Evolutionary conservation across 1,140 invertebrate species (phyloP), one percentile per base, ranked within the genome.

Genomic region (Himalopsyche phryganea): DNA sequence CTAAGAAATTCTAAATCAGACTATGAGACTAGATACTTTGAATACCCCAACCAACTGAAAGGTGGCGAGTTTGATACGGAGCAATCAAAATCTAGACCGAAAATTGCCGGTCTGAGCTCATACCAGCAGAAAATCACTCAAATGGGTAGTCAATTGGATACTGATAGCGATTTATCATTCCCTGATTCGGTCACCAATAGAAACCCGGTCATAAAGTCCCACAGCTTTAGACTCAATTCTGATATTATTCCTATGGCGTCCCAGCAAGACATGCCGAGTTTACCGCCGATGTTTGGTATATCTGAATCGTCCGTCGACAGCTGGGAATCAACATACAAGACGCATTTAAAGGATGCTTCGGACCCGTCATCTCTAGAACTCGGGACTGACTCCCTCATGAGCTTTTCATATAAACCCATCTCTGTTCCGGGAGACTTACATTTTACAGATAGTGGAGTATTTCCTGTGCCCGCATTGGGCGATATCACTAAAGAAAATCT

Each of bases 201-300:
- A 50, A 81, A 78, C 65, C 77, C 79, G 15, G 78, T 85, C 33
- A 77, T 82, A 14, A 86, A 86, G 67, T 84, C 84, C 5, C 81
- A 84, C 47, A 86, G 84, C 67, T 86, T 86, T 65, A 79, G 83
- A 58, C 77, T 78, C 50, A 80, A 80, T 28, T 77, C 77, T 20
- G 78, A 81, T 64, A 68, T 69, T 9, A 68, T 72, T 20, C 73
- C 74, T 1, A 72, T 75, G 18, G 71, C 70, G 48, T 75, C 73
- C 6, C 54, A 57, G 5, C 75, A 77, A 52, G 76, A 78, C 44
- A 71, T 77, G 73, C 76, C 76, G 9, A 78, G 76, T 68, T 63
- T 78, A 32, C 76, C 76, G 14, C 72, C 76, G 15, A 75, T 77
- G n/a, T 73, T 77, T 13, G 76, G 76, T 45, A 76, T 77, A 17